phyloP scores from a whole-genome alignment of 2,888 invertebrate genomes.

The Aplocera efformata region DNA sequence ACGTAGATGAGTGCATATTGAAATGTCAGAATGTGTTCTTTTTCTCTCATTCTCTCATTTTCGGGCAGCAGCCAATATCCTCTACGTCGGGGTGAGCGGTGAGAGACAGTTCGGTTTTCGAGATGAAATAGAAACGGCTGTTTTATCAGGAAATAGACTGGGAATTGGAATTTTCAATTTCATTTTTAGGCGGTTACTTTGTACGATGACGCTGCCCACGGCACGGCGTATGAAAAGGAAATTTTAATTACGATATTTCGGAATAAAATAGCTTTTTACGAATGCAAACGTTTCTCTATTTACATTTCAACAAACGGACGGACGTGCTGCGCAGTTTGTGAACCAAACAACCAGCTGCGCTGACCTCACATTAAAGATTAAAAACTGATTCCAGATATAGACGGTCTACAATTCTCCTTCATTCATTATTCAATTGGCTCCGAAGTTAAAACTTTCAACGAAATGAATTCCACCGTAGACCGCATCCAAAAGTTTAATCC shows the following conservation, averaged over 20 bases:
- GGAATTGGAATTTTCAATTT: constrained; percentile 72
- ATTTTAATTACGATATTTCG: constrained; percentile 18
- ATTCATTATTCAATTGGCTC: constrained; percentile 21
- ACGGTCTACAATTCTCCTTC: constrained; percentile 15
- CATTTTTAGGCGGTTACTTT: constrained; percentile 57
- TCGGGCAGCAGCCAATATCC: constrained; percentile 70
- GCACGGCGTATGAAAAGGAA: constrained; percentile 11
- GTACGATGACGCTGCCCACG: constrained; percentile 40
- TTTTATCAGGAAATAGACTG: constrained; percentile 71
- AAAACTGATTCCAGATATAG: constrained; percentile 20
- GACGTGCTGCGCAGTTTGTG: constrained; percentile 6
- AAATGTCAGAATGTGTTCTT: constrained; percentile 76
- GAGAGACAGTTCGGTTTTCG: constrained; percentile 53
- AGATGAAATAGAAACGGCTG: constrained; percentile 68
- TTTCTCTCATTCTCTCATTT: constrained; percentile 76
- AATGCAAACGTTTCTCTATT: constrained; percentile 2
- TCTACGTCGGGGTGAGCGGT: constrained; percentile 54
- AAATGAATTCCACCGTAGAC: constrained; percentile 30
- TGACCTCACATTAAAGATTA: constrained; percentile 18
- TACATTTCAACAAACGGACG: background rate
- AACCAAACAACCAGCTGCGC: background rate
- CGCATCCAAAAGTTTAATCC: constrained; percentile 64
- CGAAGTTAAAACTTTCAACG: constrained; percentile 26
- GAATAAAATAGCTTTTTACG: constrained; percentile 3
- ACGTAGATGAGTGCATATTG: constrained; percentile 75